These are phyloP conservation scores for Macaca mulatta DNA, from an alignment of 2,113 vertebrate genomes.

Conservation along the genomic window DNA sequence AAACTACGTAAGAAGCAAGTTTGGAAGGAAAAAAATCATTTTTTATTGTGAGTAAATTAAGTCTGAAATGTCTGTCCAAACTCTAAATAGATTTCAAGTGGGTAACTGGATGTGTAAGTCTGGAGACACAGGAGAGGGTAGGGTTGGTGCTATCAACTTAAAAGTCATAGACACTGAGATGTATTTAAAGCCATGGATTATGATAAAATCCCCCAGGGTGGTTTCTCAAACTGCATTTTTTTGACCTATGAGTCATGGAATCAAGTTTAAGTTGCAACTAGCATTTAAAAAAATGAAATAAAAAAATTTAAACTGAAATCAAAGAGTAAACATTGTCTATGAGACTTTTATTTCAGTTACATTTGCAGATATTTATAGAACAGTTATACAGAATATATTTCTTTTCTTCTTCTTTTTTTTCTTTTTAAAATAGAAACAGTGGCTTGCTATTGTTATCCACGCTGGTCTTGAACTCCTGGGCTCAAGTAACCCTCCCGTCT, in stretches of 20 bases:
- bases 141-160: not conserved
- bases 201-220: not conserved
- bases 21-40: not conserved
- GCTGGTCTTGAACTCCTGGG: too few relatives aligned
- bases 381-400: not conserved
- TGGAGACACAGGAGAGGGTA: not conserved
- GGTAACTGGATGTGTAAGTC: not conserved
- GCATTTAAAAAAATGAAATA: not conserved
- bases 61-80: not conserved
- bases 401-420: not conserved
- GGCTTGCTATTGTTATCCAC: too few relatives aligned
- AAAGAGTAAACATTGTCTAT: not conserved
- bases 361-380: not conserved
- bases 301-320: conserved; percentile 8
- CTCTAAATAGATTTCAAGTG: not conserved
- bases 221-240: conserved; percentile 18
- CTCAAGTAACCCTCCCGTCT: too few relatives aligned
- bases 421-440: too few relatives aligned
- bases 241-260: not conserved
- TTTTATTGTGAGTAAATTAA: conserved; percentile 15
- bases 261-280: not conserved
- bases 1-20: conserved; percentile 19
- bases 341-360: not conserved
- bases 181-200: not conserved
- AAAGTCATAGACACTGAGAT: not conserved